Evolutionary conservation across 1,140 invertebrate species (phyloP), one percentile per base, ranked within the genome.

Genomic region (Panagrolaimus sp.): DNA sequence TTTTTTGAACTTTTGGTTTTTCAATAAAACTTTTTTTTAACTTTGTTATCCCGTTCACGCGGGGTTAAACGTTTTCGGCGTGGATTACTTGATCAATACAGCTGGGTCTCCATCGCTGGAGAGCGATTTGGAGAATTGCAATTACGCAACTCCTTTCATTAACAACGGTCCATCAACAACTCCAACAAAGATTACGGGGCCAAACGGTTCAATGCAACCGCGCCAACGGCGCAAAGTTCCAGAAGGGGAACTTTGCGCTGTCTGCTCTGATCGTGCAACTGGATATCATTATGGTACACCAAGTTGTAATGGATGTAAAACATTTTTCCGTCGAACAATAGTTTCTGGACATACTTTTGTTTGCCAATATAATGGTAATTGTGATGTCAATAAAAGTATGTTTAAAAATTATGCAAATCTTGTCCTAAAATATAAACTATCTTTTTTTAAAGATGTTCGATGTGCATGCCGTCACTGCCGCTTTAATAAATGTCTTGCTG

Each of bases 391-490:
- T 72, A 87, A 83, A 76, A 82, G 78, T 81, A 66, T 66, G 76
- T 63, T 31, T 20, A 14, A 27, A 42, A n/a, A n/a, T n/a, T n/a
- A n/a, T n/a, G n/a, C n/a, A n/a, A n/a, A n/a, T n/a, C n/a, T n/a
- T n/a, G n/a, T n/a, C n/a, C n/a, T n/a, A n/a, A 27, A 61, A 48
- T 25, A n/a, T 53, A 68, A 31, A 5, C n/a, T 38, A 31, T n/a
- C n/a, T n/a, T n/a, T n/a, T n/a, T n/a, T n/a, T n/a, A 76, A n/a
- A n/a, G 86, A 86, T 74, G 86, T 86, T 66, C 73, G 86, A 63
- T 87, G 86, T 71, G 86, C 86, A 63, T 86, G 86, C 72, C 80
- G 85, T 14, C 86, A 85, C 72, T 86, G 85, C 73, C 79, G 85
- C 9, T 80, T 86, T 45, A 80, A 84, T 20, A 86, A 86, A 78